Conservation (phyloP, 2,113 vertebrate species). For the Calonectris borealis region DNA sequence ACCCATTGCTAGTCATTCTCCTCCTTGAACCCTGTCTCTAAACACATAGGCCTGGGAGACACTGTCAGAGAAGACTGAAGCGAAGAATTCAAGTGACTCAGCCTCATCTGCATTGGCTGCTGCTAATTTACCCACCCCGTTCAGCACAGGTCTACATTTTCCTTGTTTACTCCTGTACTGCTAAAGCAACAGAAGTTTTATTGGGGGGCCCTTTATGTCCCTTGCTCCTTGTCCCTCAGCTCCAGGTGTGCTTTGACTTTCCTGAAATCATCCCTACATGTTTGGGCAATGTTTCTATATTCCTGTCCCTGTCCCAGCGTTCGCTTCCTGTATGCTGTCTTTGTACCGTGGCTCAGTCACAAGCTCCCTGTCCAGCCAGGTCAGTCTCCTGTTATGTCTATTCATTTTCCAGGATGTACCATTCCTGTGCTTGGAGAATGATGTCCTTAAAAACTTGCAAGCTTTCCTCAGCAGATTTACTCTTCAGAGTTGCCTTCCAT, state of each 20-base stretch:
- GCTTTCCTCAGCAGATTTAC: background rate
- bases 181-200: background rate
- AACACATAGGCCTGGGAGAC: background rate
- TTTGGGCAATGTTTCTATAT: background rate
- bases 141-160: background rate
- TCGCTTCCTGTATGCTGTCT: background rate
- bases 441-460: background rate
- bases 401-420: background rate
- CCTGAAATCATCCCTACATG: background rate
- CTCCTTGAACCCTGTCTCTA: background rate
- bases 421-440: background rate
- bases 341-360: background rate
- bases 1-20: background rate
- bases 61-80: background rate
- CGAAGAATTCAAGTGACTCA: background rate
- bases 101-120: background rate
- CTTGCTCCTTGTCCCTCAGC: background rate
- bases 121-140: background rate
- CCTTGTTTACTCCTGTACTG: background rate
- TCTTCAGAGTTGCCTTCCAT: background rate
- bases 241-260: background rate
- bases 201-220: fast-evolving
- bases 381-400: background rate
- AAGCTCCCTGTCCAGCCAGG: background rate
- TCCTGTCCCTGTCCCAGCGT: background rate